phyloP scores from a whole-genome alignment of 1,140 invertebrate genomes.

The Tetramorium simillimum region DNA sequence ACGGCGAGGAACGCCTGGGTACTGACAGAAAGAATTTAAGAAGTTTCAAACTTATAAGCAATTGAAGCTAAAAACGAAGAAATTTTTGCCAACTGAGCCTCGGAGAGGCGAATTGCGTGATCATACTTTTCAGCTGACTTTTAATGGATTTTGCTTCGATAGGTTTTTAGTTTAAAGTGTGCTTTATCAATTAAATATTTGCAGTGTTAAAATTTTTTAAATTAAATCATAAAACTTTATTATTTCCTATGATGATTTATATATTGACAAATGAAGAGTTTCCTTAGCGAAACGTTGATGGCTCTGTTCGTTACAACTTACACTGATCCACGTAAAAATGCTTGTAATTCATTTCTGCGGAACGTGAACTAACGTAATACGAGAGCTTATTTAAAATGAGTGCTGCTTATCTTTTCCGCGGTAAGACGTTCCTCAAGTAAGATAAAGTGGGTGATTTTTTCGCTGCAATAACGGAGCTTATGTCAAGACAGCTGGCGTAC shows the following conservation, averaged over 20 bases:
- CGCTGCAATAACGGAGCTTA: slow-evolving; percentile 19
- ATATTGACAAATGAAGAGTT: not conserved
- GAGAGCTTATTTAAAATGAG: slow-evolving; percentile 44
- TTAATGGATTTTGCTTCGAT: not conserved
- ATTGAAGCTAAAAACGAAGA: not conserved
- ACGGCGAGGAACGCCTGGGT: not conserved
- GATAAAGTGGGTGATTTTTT: slow-evolving; percentile 51
- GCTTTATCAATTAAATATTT: not conserved
- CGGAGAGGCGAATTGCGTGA: not conserved
- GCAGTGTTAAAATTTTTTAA: not conserved
- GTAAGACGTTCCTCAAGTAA: slow-evolving; percentile 10
- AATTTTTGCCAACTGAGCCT: not conserved
- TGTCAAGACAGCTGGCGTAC: slow-evolving; percentile 12
- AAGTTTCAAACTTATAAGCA: not conserved
- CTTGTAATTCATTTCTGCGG: slow-evolving; percentile 7
- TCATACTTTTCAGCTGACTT: not conserved
- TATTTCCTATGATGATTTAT: not conserved
- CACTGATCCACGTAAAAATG: not conserved
- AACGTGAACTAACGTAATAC: slow-evolving; percentile 21
- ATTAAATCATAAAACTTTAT: not conserved
- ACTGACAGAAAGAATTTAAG: not conserved
- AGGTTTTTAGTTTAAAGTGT: not conserved
- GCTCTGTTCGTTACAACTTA: not conserved
- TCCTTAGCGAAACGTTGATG: not conserved
- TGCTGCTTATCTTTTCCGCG: slow-evolving; percentile 18